Percentiles rank a stretch among this genome's conserved stretches.
Evolutionary conservation across 2,888 invertebrate genomes (phyloP).

Genomic region (Drosophila nr. perissopoda): DNA sequence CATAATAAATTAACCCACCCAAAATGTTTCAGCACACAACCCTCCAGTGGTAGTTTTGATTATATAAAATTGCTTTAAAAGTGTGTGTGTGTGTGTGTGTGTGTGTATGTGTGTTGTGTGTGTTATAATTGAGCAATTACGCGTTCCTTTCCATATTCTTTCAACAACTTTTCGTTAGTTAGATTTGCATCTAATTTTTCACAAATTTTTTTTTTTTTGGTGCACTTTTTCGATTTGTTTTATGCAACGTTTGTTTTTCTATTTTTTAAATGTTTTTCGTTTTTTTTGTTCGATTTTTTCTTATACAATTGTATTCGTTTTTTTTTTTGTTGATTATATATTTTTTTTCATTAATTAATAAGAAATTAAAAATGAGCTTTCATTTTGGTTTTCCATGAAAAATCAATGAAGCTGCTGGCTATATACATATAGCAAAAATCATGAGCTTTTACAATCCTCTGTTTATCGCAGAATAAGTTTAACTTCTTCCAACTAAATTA

Average conservation of each 20-base stretch:
- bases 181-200: constrained; percentile 52
- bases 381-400: constrained; percentile 75
- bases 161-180: constrained; percentile 51
- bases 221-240: constrained; percentile 49
- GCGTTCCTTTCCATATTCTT: constrained; percentile 27
- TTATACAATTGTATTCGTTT: constrained; percentile 46
- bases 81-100: constrained; percentile 29
- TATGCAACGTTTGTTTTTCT: constrained; percentile 39
- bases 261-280: constrained; percentile 39
- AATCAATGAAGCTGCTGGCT: constrained; percentile 71
- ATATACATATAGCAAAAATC: constrained; percentile 42
- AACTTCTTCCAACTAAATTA: constrained; percentile 66
- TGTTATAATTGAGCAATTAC: constrained; percentile 63
- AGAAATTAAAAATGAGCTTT: constrained; percentile 52
- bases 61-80: constrained; percentile 60
- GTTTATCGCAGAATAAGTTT: constrained; percentile 51
- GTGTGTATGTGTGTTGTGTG: too few species aligned
- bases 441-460: constrained; percentile 38
- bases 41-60: constrained; percentile 47
- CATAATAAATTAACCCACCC: constrained; percentile 51
- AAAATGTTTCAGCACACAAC: constrained; percentile 26
- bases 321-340: constrained; percentile 25
- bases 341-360: constrained; percentile 45
- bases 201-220: constrained; percentile 44
- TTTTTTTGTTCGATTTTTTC: constrained; percentile 58